phyloP scores from a whole-genome alignment of 2,888 invertebrate species.

The Thereva unica region DNA sequence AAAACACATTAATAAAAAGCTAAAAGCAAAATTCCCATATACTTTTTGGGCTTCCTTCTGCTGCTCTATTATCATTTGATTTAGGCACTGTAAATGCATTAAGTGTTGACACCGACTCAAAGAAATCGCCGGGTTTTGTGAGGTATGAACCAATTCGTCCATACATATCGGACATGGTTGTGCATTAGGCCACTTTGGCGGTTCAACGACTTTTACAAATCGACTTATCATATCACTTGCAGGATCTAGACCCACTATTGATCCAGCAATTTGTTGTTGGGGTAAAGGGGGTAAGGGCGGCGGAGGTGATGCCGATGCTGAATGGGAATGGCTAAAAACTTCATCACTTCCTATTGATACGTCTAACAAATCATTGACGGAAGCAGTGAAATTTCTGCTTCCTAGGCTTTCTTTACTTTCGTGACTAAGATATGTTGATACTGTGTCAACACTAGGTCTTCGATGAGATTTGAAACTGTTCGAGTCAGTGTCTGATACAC shows the following conservation, averaged over 20 bases:
- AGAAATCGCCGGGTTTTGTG: conserved; percentile 65
- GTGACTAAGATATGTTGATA: conserved; percentile 85
- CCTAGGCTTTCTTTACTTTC: conserved; percentile 75
- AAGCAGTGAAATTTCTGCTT: conserved; percentile 61
- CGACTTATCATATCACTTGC: conserved; percentile 66
- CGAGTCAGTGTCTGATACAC: conserved; percentile 60
- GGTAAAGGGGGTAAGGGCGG: conserved; percentile 50
- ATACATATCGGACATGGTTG: conserved; percentile 75
- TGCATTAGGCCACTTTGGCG: conserved; percentile 68
- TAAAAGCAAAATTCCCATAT: conserved; percentile 19
- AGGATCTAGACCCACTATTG: conserved; percentile 61
- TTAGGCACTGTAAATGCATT: conserved; percentile 79
- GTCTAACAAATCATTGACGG: conserved; percentile 70
- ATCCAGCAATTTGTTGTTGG: conserved; percentile 55
- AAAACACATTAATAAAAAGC: conserved; percentile 17
- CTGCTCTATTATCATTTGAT: conserved; percentile 72
- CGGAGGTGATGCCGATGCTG: conserved; percentile 45
- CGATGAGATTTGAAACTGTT: conserved; percentile 77
- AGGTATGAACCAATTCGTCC: conserved; percentile 60
- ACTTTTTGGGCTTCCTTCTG: conserved; percentile 60
- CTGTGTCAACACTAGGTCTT: conserved; percentile 83
- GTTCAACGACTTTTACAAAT: conserved; percentile 70
- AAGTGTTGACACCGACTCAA: conserved; percentile 77
- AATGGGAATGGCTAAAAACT: conserved; percentile 60
- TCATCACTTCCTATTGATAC: conserved; percentile 75